Evolutionary conservation across 2,888 invertebrate species (phyloP), one percentile per base, ranked within the genome.

Genomic region (Sabatieria punctata): DNA sequence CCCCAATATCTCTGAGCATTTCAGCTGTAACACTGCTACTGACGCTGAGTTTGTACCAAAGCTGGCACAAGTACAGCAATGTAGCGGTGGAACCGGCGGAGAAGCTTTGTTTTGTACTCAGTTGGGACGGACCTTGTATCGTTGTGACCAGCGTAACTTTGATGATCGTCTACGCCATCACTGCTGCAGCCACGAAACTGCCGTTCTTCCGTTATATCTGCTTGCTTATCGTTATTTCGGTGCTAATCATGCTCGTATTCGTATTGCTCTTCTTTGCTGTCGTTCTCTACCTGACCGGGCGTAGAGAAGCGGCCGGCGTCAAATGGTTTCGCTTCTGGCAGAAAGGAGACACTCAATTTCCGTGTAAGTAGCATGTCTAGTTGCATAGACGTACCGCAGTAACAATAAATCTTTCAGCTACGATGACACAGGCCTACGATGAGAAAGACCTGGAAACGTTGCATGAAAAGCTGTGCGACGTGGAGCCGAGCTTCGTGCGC

Each of bases 311-410:
- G 11, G 51, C 57, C 36, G 64, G 62, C 45, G 50, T 58, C 44
- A 63, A 60, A 52, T 63, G 62, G 61, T 64, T 51, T 49, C 56
- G 58, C 41, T 49, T 57, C 30, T 60, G 55, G 51, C 50, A 52
- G 19, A 53, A 54, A 19, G 61, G 62, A 22, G 62, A 61, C 45
- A 56, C 55, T 6, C 55, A 59, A 40, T 61, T 60, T 30, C 42
- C 42, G 2, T n/a, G 42, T 42, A 4, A 2, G 39, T 39, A 18
- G 4, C 6, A 4, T 36, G 4, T 22, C 18, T 21, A 19, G 6
- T 15, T 39, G 23, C 23, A 15, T 37, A 18, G 18, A 37, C 13
- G 4, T 6, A 6, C 15, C 4, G 4, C 11, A 8, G 11, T 37
- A 18, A 30, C 15, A 30, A 30, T 30, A 30, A 30, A 15, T 15